Evolutionary conservation across 2,113 vertebrate species (phyloP).

Genomic region (Entelurus aequoreus): DNA sequence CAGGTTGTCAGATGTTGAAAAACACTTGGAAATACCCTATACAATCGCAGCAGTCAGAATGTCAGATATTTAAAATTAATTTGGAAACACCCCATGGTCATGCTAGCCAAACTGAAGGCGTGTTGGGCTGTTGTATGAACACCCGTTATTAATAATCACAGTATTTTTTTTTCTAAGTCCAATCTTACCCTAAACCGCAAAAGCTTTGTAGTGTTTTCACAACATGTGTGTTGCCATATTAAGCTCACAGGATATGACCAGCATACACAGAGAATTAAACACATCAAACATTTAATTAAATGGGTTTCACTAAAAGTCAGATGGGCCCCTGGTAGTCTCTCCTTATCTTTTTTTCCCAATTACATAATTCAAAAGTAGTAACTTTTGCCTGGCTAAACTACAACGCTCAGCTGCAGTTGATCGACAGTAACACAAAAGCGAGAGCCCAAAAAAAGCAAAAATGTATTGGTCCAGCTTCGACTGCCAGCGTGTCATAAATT

Average conservation of each 20-base stretch:
- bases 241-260: conserved; percentile 3
- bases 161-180: not conserved
- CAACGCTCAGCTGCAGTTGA: not conserved
- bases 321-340: too few species aligned
- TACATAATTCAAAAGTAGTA: not conserved
- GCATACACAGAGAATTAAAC: not conserved
- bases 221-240: conserved; percentile 1
- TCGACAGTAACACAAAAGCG: not conserved
- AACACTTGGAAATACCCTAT: too few species aligned
- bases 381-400: not conserved
- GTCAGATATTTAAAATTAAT: too few species aligned
- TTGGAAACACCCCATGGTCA: too few species aligned
- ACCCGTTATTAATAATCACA: not conserved
- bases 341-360: too few species aligned
- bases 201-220: conserved; percentile 2
- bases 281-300: not conserved
- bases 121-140: too few species aligned
- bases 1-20: too few species aligned
- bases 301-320: not conserved
- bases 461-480: not conserved
- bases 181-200: not conserved
- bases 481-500: conserved; percentile 1
- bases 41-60: too few species aligned
- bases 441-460: not conserved
- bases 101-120: too few species aligned